Base-by-base conservation (phyloP, 2,113 vertebrate genomes). In the Nematolebias whitei region DNA sequence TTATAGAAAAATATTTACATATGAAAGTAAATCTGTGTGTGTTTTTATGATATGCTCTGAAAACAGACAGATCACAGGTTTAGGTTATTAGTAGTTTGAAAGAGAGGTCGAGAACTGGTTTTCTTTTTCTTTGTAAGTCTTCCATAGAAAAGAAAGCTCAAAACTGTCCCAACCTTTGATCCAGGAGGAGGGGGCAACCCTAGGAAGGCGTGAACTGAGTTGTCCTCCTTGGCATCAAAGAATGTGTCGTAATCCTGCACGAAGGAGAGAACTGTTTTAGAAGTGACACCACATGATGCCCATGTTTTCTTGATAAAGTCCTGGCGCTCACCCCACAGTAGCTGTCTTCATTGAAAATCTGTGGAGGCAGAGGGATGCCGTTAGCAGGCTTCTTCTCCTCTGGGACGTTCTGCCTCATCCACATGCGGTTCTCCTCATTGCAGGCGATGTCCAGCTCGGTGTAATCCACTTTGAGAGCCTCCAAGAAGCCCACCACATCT, bases 401-500 rank as follows among this genome's bases (percentile, higher is more conserved):
- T 0, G 98, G 98, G 6, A 99, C 98, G 0, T 99, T 98, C 73
- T 98, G 91, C 85, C 97, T 96, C 97, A 99, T 99, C 96, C 97
- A 99, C 86, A 90, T 94, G 77, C 97, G 92, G 59, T 99, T 99
- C 54, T 96, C 94, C 81, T 98, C 96, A 45, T 96, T 97, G 78
- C 95, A 95, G 49, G 97, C 98, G 39, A 99, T 99, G 87, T 99
- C 98, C 75, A 98, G 84, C 68, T 93, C 93, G 71, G 96, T 87
- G 70, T 97, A 98, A 70, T 98, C 97, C 20, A 99, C 98, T 78
- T 96, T 98, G 63, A 98, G 95, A 22, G 96, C 96, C 87, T 98
- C 96, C 79, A 99, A 82, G 90, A 98, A 99, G 47, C 93, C 96
- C 12, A 99, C 92, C 26, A 99, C 97, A 89, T 98, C 97, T 77